These are phyloP conservation scores for Gymnoscelis rufifasciata DNA, from an alignment of 2,888 invertebrate genomes.

Conservation along the genomic window DNA sequence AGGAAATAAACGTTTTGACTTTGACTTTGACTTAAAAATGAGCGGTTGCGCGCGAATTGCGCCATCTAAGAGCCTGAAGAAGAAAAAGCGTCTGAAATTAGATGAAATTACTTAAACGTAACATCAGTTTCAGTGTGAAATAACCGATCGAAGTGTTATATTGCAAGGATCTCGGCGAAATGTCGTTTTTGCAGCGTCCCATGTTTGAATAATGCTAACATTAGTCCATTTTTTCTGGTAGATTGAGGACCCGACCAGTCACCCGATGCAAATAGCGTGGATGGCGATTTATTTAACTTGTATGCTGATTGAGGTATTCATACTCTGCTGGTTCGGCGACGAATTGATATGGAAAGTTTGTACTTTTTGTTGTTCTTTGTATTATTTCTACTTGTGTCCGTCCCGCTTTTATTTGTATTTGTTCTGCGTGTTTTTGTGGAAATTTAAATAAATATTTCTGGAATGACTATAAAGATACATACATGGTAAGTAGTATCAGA, in stretches of 20 bases:
- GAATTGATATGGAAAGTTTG: slow-evolving; percentile 70
- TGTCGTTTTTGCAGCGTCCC: slow-evolving; percentile 28
- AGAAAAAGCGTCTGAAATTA: too few relatives aligned
- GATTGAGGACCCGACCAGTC: slow-evolving; percentile 69
- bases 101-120: too few relatives aligned
- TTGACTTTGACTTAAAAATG: too few relatives aligned
- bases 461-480: too few relatives aligned
- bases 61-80: too few relatives aligned
- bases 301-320: slow-evolving; percentile 74
- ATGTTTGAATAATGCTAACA: slow-evolving; percentile 27
- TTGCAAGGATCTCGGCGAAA: slow-evolving; percentile 27
- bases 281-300: slow-evolving; percentile 72
- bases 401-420: too few relatives aligned
- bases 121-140: too few relatives aligned
- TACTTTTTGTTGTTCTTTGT: slow-evolving; percentile 21
- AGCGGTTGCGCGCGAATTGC: too few relatives aligned
- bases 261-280: slow-evolving; percentile 73
- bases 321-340: slow-evolving; percentile 74
- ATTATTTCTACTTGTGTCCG: too few relatives aligned
- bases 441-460: background rate
- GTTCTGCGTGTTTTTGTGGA: too few relatives aligned
- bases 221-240: slow-evolving; percentile 37
- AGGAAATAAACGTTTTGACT: too few relatives aligned
- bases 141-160: slow-evolving; percentile 22
- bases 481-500: too few relatives aligned